Base-by-base conservation (phyloP, 64 coral and sea anemone genomes). In the Pocillopora verrucosa region DNA sequence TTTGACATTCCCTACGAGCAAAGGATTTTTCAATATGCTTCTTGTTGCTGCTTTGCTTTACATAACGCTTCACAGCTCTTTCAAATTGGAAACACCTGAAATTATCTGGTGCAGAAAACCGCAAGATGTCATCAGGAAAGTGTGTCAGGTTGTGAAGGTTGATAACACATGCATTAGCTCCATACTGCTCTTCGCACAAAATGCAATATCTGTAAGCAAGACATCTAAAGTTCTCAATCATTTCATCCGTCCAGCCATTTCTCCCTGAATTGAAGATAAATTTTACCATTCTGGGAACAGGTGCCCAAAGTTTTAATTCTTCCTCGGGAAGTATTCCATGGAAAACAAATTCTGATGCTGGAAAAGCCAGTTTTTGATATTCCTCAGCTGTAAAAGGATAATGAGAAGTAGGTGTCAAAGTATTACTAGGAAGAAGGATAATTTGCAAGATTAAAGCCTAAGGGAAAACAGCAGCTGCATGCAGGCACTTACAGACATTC, bases 11-110 rank as follows among this genome's bases (percentile, higher is more conserved):
- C 65, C 76, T 79, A 0, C 75, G 34, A 58, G 87, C 87, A 79
- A 89, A 89, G 13, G 87, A 79, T 58, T 89, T 79, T 65, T 89
- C 87, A 22, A 89, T 24, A 56, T 80, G 76, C 61, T 89, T 89
- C 24, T 24, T 79, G 37, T 89, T 79, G 61, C 87, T 89, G 15
- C 34, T 56, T 89, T 79, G 87, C 14, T 65, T 19, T 6, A 79
- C 61, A 68, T 89, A 89, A 79, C 62, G 75, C 24, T 51, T 79
- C 10, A 89, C 87, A 80, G 87, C 87, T 51, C 75, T 62, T 51
- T 89, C 87, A 89, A 89, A 89, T 22, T 89, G 4, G 20, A 79
- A 79, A 16, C 87, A 89, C 87, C 87, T 79, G 76, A 68, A 89
- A 65, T 89, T 89, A 65, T 89, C 87, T 68, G 75, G 87, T 35